These are phyloP conservation scores for Anguilla anguilla DNA, from an alignment of 2,797 vertebrate species.

Conservation along the genomic window DNA sequence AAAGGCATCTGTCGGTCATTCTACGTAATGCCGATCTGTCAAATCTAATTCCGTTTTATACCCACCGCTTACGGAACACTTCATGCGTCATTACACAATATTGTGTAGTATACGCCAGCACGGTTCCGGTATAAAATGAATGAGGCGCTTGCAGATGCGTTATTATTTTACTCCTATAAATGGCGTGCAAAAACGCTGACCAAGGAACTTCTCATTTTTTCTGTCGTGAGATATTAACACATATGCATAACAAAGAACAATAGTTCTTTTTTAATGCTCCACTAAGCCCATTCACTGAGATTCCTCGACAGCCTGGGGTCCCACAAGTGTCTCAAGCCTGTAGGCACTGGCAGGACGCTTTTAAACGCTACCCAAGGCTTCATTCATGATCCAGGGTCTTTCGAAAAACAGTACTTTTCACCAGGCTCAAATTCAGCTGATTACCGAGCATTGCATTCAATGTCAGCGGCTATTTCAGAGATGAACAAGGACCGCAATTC, in stretches of 20 bases:
- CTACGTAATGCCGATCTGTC: not conserved
- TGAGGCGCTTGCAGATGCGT: not conserved
- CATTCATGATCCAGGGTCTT: not conserved
- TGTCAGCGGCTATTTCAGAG: not conserved
- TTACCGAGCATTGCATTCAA: not conserved
- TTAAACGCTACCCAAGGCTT: not conserved
- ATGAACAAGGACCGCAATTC: not conserved
- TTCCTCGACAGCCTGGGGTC: not conserved
- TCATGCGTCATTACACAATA: not conserved
- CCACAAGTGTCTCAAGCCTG: not conserved
- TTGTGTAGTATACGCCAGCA: not conserved
- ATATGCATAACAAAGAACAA: not conserved
- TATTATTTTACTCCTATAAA: not conserved
- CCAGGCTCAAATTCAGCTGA: not conserved
- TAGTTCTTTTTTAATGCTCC: not conserved
- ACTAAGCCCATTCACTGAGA: not conserved
- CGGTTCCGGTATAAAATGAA: not conserved
- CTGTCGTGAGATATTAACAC: not conserved
- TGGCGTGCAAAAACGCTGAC: not conserved
- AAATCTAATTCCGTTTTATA: not conserved
- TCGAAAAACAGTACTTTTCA: too few relatives aligned
- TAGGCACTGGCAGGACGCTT: not conserved
- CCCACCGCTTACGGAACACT: not conserved
- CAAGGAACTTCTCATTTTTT: not conserved
- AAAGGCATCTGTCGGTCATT: not conserved